Base-by-base conservation (phyloP, 2,113 vertebrate genomes). In the Cichladusa arquata region DNA sequence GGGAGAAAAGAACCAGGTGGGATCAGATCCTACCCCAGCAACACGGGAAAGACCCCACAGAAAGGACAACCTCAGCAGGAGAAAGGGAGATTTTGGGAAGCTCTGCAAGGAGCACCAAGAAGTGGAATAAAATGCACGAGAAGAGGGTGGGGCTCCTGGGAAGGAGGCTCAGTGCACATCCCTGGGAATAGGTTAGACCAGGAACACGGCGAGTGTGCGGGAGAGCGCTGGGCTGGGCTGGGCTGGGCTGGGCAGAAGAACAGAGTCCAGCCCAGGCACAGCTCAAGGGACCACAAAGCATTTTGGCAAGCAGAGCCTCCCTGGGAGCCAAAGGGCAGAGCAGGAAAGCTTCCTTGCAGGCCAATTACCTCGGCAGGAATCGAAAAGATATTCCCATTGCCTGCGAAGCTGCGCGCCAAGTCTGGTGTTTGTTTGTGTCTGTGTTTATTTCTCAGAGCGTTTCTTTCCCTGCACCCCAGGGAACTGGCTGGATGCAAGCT, bases 391-490 rank as follows among this genome's bases (percentile, higher is more conserved):
- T 94, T 97, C 96, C 92, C 92, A 97, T 97, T 92, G 95, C 96
- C 96, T 97, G 96, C 36, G 13, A 96, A 96, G 96, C 58, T 0
- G 0, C 0, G 0, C 14, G 96, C 95, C 96, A 95, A 97, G 91
- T 95, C 91, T 95, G 86, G 72, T 88, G 88, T 83, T 95, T 96
- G 93, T 95, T 95, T 96, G 95, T 93, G 94, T 97, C 95, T 96
- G 92, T 90, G 92, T 95, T 94, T 96, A 90, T 90, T 96, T 95
- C 95, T 90, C 96, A 70, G 71, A 95, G 93, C 81, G 19, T 94
- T 96, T 95, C 93, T 94, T 74, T 69, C 86, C 29, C 83, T 47
- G 83, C 69, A 93, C 92, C 82, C 92, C 80, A 67, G 96, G 92
- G 94, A 97, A 93, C 91, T 64, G 83, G 71, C 83, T 94, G 94